Conservation (phyloP, 2,797 vertebrate genomes). For the Rhynchotus rufescens region DNA sequence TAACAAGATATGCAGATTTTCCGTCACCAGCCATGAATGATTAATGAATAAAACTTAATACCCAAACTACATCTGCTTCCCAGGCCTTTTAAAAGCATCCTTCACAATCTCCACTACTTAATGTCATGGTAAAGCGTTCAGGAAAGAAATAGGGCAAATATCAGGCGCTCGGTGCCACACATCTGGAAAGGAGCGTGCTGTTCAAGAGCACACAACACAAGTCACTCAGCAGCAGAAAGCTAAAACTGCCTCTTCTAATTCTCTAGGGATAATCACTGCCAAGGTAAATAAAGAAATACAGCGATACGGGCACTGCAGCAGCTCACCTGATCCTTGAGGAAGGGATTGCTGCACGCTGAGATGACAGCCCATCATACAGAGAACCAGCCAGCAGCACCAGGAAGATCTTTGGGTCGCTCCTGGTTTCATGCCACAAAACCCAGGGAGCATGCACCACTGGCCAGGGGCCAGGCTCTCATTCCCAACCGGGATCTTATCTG, state of each 20-base stretch:
- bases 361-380: not conserved
- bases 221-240: not conserved
- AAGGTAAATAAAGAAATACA: not conserved
- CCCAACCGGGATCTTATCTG: not conserved
- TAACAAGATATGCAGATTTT: not conserved
- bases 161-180: not conserved
- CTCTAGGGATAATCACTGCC: not conserved
- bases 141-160: not conserved
- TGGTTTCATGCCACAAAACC: not conserved
- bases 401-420: not conserved
- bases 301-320: not conserved
- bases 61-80: not conserved
- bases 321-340: not conserved
- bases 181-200: not conserved
- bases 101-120: not conserved
- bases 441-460: not conserved
- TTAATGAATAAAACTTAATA: not conserved
- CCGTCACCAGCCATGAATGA: not conserved
- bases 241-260: not conserved
- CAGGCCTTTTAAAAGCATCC: not conserved
- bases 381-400: not conserved
- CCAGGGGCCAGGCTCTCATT: not conserved
- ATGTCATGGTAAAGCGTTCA: not conserved
- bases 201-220: not conserved
- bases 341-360: not conserved